Evolutionary conservation across 2,888 invertebrate genomes (phyloP).

Genomic region (Mythimna impura): DNA sequence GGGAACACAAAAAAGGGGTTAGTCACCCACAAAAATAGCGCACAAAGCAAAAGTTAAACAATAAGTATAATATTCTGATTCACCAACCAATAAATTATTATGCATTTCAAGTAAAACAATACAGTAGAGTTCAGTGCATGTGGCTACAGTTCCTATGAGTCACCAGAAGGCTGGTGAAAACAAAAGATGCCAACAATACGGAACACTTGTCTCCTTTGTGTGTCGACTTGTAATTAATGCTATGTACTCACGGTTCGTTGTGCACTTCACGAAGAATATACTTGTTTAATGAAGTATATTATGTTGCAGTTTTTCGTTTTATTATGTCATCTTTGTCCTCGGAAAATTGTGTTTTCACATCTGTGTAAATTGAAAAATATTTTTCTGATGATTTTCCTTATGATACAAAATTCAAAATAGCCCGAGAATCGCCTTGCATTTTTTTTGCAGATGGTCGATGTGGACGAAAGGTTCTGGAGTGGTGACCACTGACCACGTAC

Average conservation of each 20-base stretch:
- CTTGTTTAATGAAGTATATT: background rate
- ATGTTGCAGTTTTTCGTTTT: background rate
- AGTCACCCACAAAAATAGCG: constrained; percentile 7
- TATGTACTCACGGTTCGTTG: constrained; percentile 25
- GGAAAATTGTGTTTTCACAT: constrained; percentile 20
- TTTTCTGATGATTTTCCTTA: constrained; percentile 3
- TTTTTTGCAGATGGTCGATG: too few relatives aligned
- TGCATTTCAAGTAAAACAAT: constrained; percentile 56
- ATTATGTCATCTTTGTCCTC: constrained; percentile 19
- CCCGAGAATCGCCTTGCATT: too few relatives aligned
- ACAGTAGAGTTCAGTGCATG: constrained; percentile 13
- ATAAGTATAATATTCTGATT: constrained; percentile 39
- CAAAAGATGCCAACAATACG: constrained; percentile 46
- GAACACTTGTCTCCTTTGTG: constrained; percentile 52
- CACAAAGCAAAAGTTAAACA: constrained; percentile 20
- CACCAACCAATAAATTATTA: constrained; percentile 37
- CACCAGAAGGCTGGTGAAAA: constrained; percentile 24
- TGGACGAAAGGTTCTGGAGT: too few relatives aligned
- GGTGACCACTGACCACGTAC: too few relatives aligned
- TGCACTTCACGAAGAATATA: background rate
- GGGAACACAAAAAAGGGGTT: background rate
- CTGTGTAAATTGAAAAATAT: constrained; percentile 21
- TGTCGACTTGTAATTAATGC: constrained; percentile 31
- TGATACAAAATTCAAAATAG: too few relatives aligned
- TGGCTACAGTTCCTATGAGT: constrained; percentile 19